Conservation (phyloP, 2,888 invertebrate species). For the Endotricha flammealis region DNA sequence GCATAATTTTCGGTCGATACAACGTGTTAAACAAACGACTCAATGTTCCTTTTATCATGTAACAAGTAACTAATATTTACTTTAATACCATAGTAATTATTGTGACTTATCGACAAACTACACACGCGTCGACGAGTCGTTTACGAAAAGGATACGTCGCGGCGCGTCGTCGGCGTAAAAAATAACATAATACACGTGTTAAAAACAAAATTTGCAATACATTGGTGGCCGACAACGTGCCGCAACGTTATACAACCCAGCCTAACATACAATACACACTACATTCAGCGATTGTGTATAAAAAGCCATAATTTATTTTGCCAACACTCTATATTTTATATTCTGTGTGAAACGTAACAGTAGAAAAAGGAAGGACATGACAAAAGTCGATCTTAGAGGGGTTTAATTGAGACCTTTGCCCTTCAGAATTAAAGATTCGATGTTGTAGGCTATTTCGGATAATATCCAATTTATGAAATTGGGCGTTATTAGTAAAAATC, state of each 20-base stretch:
- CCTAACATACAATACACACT: slow-evolving; percentile 62
- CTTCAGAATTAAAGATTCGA: slow-evolving; percentile 36
- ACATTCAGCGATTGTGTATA: slow-evolving; percentile 64
- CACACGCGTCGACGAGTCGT: slow-evolving; percentile 56
- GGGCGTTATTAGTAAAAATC: slow-evolving; percentile 37
- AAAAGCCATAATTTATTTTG: slow-evolving; percentile 59
- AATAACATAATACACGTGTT: slow-evolving; percentile 12
- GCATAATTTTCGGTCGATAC: slow-evolving; percentile 71
- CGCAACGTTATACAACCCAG: slow-evolving; percentile 41
- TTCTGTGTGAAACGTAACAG: slow-evolving; percentile 41
- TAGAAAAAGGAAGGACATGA: slow-evolving; percentile 26
- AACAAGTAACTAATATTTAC: slow-evolving; percentile 74
- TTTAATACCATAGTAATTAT: slow-evolving; percentile 63
- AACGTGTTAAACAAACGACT: slow-evolving; percentile 70
- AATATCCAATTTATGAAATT: slow-evolving; percentile 52
- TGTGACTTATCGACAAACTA: slow-evolving; percentile 56
- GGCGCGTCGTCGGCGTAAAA: slow-evolving; percentile 35
- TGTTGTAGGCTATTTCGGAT: slow-evolving; percentile 37
- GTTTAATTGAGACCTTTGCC: slow-evolving; percentile 5
- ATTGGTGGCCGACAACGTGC: slow-evolving; percentile 19
- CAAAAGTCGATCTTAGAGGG: slow-evolving; percentile 15
- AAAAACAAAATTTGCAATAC: slow-evolving; percentile 14
- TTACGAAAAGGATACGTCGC: slow-evolving; percentile 60
- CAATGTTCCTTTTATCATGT: slow-evolving; percentile 59
- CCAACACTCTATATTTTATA: slow-evolving; percentile 50